A percentile compares a stretch with the other conserved stretches of the same genome.
Conservation (phyloP, 2,888 invertebrate species). For the Synanthedon andrenaeformis region DNA sequence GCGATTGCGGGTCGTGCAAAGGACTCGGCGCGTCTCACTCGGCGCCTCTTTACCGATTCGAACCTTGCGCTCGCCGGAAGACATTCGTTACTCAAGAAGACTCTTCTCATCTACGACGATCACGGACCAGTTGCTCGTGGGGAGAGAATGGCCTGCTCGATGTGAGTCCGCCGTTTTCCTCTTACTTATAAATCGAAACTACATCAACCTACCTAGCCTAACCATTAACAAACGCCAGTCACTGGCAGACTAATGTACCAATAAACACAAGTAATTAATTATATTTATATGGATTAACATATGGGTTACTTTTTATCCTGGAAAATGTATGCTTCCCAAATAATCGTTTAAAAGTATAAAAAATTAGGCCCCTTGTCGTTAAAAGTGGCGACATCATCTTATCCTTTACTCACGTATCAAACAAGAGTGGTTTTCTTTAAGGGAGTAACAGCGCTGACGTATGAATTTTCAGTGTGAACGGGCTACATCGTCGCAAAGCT, state of each 20-base stretch:
- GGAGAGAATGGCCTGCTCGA: slow-evolving; percentile 88
- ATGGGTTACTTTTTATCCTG: too few relatives aligned
- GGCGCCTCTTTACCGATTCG: slow-evolving; percentile 83
- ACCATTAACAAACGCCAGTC: too few relatives aligned
- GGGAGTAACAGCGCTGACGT: too few relatives aligned
- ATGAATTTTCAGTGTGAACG: slow-evolving; percentile 72
- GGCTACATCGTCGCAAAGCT: slow-evolving; percentile 82
- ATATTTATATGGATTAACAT: too few relatives aligned
- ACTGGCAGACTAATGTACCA: too few relatives aligned
- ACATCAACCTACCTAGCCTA: not conserved
- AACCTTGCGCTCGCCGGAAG: slow-evolving; percentile 81
- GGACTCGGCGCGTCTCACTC: slow-evolving; percentile 74
- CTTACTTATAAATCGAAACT: not conserved
- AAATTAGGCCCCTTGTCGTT: too few relatives aligned
- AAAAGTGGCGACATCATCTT: too few relatives aligned
- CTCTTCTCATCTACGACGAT: slow-evolving; percentile 89
- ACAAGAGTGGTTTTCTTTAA: too few relatives aligned
- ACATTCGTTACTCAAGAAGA: slow-evolving; percentile 80
- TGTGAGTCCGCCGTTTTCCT: slow-evolving; percentile 64
- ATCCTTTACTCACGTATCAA: too few relatives aligned
- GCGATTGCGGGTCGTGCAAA: slow-evolving; percentile 80
- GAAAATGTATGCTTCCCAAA: too few relatives aligned
- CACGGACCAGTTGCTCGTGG: slow-evolving; percentile 89
- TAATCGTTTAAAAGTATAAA: too few relatives aligned
- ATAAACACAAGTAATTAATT: too few relatives aligned